Base-by-base conservation (phyloP, 1,140 invertebrate species). In the Ditylenchus dipsaci region DNA sequence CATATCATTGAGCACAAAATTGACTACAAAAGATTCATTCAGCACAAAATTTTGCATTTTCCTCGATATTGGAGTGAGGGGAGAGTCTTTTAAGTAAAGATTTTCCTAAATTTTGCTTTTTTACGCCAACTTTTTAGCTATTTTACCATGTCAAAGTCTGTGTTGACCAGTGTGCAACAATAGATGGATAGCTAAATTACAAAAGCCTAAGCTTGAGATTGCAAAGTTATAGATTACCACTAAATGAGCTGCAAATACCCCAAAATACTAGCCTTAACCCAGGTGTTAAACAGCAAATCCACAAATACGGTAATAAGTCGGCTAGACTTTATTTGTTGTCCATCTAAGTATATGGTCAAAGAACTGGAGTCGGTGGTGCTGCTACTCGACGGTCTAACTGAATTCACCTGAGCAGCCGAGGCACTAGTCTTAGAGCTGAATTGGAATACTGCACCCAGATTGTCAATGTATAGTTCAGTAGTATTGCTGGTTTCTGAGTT, bases 31-130 rank as follows among this genome's bases (percentile, higher is more conserved):
- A 15, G 76, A 63, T 61, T 80, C 79, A 11, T 68, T 63, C 13
- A 81, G 64, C 1, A 80, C 72, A 42, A 81, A 79, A 33, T 77
- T 57, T 47, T 80, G 78, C 78, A 81, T 81, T 62, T 71, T 81
- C 47, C 70, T 19, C 1, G 79, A 76, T 58, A 80, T 76, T 33
- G 78, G 75, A 1, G 79, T 80, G 9, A 80, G 64, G 0, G 78
- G 79, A 3, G 74, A 77, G 30, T 76, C 73, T 60, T 67, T 73
- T 38, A 79, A 58, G 64, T 79, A 79, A 13, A 79, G 60, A 66
- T 79, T 81, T 38, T 38, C 49, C 49, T 53, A 26, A 53, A 53
- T 53, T 53, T 53, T 5, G 3, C 15, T 53, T 19, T 7, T 53
- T 17, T 3, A 53, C 3, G 49, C 3, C 3, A 53, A 5, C 3